Percentiles rank a stretch among this genome's conserved stretches.
Conservation (phyloP, 2,888 invertebrate species). For the Ophion ellenae region DNA sequence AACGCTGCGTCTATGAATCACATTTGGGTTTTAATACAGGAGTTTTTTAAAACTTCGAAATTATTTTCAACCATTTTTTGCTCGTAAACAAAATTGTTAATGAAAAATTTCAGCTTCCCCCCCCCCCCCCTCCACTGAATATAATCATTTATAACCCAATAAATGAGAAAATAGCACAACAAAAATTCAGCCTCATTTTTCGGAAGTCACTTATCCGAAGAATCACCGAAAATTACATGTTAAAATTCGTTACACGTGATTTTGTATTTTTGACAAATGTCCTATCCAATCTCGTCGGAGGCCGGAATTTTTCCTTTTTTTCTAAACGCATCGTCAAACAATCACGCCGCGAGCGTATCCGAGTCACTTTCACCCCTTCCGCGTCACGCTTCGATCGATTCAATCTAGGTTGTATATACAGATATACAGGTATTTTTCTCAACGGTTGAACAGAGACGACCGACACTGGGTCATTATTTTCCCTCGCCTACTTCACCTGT, state of each 20-base stretch:
- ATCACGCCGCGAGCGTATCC: slow-evolving; percentile 59
- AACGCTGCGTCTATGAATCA: too few species aligned
- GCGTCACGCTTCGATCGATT: slow-evolving; percentile 58
- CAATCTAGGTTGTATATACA: slow-evolving; percentile 30
- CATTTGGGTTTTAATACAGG: too few species aligned
- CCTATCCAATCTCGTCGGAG: slow-evolving; percentile 45
- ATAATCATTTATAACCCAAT: too few species aligned
- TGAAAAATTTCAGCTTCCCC: too few species aligned
- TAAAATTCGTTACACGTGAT: neutral
- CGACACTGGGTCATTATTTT: slow-evolving; percentile 30
- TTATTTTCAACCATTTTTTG: too few species aligned
- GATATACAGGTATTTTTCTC: slow-evolving; percentile 29
- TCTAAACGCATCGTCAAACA: slow-evolving; percentile 46
- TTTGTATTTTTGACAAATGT: neutral
- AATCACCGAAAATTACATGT: neutral
- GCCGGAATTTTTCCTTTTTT: slow-evolving; percentile 38
- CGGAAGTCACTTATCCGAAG: too few species aligned
- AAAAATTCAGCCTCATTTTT: too few species aligned
- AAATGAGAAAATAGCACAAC: too few species aligned
- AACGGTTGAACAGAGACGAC: slow-evolving; percentile 47
- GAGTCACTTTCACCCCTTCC: slow-evolving; percentile 59
- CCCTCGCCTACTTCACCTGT: neutral
- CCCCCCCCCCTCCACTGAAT: too few species aligned
- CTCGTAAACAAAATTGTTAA: too few species aligned
- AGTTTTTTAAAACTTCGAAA: too few species aligned